Conservation (phyloP, 2,797 vertebrate species). For the Otus scops region DNA sequence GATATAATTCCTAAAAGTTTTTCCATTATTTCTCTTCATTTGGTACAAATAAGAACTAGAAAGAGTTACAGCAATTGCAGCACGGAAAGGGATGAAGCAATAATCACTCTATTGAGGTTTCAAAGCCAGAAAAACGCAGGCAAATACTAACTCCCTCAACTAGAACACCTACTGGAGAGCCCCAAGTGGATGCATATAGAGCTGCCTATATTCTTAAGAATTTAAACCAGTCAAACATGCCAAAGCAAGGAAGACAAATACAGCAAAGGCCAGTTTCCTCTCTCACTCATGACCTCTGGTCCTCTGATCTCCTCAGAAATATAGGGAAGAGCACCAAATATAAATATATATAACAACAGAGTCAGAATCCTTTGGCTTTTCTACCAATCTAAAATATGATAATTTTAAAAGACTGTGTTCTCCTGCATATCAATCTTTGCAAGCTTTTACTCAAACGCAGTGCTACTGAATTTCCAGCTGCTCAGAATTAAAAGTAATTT, state of each 20-base stretch:
- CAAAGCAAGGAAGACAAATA: not conserved
- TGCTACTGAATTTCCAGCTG: not conserved
- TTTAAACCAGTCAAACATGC: not conserved
- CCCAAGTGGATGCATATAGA: not conserved
- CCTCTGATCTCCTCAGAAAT: not conserved
- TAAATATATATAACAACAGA: not conserved
- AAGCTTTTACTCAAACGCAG: not conserved
- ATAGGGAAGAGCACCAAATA: not conserved
- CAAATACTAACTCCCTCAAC: not conserved
- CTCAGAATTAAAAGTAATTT: not conserved
- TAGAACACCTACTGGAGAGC: not conserved
- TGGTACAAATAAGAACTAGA: not conserved
- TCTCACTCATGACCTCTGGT: not conserved
- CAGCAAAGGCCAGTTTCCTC: not conserved
- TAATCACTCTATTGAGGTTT: not conserved
- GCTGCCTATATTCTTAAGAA: not conserved
- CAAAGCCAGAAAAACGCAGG: not conserved
- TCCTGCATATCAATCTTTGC: not conserved
- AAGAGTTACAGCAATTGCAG: not conserved
- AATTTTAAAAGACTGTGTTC: not conserved
- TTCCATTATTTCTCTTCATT: not conserved
- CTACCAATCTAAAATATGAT: not conserved
- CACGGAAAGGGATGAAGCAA: not conserved
- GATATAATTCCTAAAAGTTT: not conserved
- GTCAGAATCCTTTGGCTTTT: not conserved